A percentile compares a stretch with the other conserved stretches of the same genome.
Conservation (phyloP, 92 coral and sea anemone species). For the Galaxea fascicularis region DNA sequence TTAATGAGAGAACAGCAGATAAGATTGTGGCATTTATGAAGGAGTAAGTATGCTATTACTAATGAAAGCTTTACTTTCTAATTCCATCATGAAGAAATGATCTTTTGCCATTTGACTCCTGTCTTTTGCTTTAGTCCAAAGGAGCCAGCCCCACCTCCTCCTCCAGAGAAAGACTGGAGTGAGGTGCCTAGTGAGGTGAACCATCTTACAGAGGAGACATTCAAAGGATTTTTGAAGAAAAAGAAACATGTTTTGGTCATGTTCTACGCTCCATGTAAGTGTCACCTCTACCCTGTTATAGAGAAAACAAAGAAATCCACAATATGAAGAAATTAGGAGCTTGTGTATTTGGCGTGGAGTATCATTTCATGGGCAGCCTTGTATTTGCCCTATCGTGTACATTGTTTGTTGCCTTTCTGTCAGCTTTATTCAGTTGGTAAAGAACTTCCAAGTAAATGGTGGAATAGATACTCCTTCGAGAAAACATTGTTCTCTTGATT, state of each 20-base stretch:
- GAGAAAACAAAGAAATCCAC: background rate
- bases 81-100: background rate
- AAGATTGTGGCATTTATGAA: slow-evolving; percentile 94
- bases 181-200: slow-evolving; percentile 83
- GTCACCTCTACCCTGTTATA: background rate
- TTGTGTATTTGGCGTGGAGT: too few relatives aligned
- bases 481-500: too few relatives aligned
- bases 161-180: slow-evolving; percentile 95
- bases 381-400: too few relatives aligned
- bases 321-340: too few relatives aligned
- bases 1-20: slow-evolving; percentile 93
- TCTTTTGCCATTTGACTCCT: background rate
- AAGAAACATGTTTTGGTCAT: slow-evolving; percentile 98
- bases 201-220: slow-evolving; percentile 84
- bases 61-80: background rate
- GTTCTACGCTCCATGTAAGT: slow-evolving; percentile 99
- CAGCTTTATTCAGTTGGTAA: too few relatives aligned
- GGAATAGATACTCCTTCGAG: too few relatives aligned
- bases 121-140: slow-evolving; percentile 76
- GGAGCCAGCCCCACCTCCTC: slow-evolving; percentile 99
- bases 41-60: slow-evolving; percentile 76
- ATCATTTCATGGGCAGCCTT: too few relatives aligned
- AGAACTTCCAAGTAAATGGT: too few relatives aligned
- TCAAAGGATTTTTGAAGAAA: slow-evolving; percentile 89
- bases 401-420: too few relatives aligned